Base-by-base conservation (phyloP, 2,113 vertebrate species). In the Vanacampus margaritifer region DNA sequence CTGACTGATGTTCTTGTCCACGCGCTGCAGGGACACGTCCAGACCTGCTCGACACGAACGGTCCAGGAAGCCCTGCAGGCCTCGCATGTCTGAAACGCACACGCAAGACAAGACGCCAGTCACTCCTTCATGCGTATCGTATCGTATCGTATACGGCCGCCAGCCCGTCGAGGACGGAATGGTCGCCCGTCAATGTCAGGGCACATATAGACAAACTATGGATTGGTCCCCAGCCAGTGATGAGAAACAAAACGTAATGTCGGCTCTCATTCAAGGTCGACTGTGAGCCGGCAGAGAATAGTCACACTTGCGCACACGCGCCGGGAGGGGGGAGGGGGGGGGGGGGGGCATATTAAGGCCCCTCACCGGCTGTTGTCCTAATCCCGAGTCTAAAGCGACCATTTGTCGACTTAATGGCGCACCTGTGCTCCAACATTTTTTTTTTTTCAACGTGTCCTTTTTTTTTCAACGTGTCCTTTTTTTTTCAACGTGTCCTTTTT, bases 1-100 rank as follows among this genome's bases (percentile, higher is more conserved):
- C 0, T 92, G 92, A 73, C 97, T 98, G 86, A 99, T 96, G 84
- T 99, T 99, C 72, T 94, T 91, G 88, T 99, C 97, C 72, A 99
- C 95, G 53, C 95, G 91, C 84, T 99, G 97, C 72, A 99, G 86
- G 0, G 96, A 95, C 17, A 98, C 96, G 3, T 99, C 97, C 32
- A 98, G 91, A 56, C 97, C 97, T 75, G 94, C 90, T 32, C 96
- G 90, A 0, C 96, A 96, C 32, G 96, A 95, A 87, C 96, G 95
- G 82, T 98, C 97, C 24, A 99, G 90, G 72, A 99, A 98, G 12
- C 92, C 90, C 81, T 98, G 97, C 64, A 99, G 92, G 8, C 97
- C 96, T 0, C 95, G 96, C 61, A 99, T 98, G 81, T 99, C 97
- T 99, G n/a, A n/a, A n/a, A n/a, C n/a, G 90, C 7, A 61, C 63